phyloP scores from a whole-genome alignment of 2,888 invertebrate species.

The Watsonalla binaria region DNA sequence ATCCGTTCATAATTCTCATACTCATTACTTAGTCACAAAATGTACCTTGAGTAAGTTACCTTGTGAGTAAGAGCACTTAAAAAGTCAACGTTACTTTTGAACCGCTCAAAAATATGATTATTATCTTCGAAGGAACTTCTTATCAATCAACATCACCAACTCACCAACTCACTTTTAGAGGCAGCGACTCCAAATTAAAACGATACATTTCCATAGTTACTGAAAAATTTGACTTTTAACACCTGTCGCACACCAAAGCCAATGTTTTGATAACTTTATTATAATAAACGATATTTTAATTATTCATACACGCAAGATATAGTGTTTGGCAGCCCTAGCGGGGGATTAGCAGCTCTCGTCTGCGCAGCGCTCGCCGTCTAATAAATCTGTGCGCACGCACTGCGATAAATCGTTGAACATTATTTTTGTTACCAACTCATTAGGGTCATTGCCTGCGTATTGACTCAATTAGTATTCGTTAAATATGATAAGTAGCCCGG shows the following conservation, averaged over 20 bases:
- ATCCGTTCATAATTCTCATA: too few species aligned
- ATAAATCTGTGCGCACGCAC: conserved; percentile 75
- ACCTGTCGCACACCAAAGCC: background rate
- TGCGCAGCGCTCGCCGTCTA: conserved; percentile 41
- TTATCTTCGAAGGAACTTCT: too few species aligned
- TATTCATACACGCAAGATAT: conserved; percentile 3
- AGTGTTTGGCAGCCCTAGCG: conserved; percentile 46
- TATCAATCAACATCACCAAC: too few species aligned
- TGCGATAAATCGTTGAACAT: conserved; percentile 72
- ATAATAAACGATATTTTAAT: background rate
- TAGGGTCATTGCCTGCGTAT: conserved; percentile 76
- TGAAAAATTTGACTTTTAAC: background rate
- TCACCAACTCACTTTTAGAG: too few species aligned
- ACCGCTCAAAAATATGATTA: too few species aligned
- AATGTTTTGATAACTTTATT: background rate
- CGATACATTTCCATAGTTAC: background rate
- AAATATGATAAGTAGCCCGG: conserved; percentile 45
- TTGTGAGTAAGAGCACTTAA: too few species aligned
- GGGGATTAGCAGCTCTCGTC: conserved; percentile 62
- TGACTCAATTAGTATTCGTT: conserved; percentile 64
- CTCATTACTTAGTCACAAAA: too few species aligned
- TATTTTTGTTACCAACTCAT: conserved; percentile 77
- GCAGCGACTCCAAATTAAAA: too few species aligned
- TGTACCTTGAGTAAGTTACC: too few species aligned
- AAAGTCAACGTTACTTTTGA: too few species aligned